These are phyloP conservation scores for Ctenopoma kingsleyae DNA, from an alignment of 2,797 vertebrate species.

Conservation along the genomic window DNA sequence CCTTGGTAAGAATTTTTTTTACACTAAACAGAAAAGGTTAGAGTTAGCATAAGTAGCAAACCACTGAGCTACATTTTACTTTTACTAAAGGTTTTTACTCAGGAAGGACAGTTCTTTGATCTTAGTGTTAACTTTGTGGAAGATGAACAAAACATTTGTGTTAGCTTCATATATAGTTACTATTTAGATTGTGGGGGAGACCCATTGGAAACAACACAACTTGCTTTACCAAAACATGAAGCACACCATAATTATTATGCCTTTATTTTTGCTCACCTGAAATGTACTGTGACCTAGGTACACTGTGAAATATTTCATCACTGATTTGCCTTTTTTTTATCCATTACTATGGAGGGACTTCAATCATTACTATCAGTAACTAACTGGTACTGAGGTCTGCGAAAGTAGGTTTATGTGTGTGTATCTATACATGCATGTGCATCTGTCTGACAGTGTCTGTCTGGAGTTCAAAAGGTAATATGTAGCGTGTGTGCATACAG, in stretches of 20 bases:
- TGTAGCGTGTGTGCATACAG: constrained; percentile 61
- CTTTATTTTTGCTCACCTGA: no score
- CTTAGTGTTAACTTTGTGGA: neutral
- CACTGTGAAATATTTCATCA: no score
- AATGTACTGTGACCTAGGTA: no score
- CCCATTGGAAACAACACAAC: no score
- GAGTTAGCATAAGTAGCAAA: neutral
- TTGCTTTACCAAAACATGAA: no score
- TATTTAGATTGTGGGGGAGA: no score
- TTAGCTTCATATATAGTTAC: no score
- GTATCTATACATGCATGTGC: constrained; percentile 36
- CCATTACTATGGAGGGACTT: neutral
- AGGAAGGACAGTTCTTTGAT: neutral
- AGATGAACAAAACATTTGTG: no score
- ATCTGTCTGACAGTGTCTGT: constrained; percentile 46
- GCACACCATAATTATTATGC: neutral
- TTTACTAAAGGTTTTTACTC: no score
- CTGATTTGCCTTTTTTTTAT: neutral
- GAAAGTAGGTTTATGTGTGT: constrained; percentile 15
- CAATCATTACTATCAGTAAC: neutral
- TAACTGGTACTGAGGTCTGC: neutral
- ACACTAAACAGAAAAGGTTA: neutral
- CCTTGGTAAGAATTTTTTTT: neutral
- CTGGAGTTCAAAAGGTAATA: constrained; percentile 73
- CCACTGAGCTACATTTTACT: no score